These are phyloP conservation scores for Kryptolebias ocellatus DNA, from an alignment of 2,797 vertebrate species.

Conservation along the genomic window DNA sequence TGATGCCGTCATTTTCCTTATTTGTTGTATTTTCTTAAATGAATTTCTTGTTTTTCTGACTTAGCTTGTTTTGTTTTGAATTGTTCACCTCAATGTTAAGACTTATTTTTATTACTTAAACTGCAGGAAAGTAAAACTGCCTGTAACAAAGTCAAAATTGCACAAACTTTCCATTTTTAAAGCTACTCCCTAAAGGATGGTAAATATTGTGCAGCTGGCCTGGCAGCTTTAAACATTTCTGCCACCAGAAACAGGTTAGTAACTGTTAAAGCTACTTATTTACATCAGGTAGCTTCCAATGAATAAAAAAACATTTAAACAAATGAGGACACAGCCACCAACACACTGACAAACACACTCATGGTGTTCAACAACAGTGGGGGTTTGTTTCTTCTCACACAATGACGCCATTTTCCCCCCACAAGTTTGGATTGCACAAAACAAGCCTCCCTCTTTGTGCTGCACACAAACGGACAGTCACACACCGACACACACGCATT, in stretches of 20 bases:
- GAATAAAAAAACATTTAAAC: neutral
- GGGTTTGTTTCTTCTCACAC: constrained; percentile 49
- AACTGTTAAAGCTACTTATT: too few species aligned
- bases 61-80: too few species aligned
- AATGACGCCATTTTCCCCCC: constrained; percentile 55
- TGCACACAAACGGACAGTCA: constrained; percentile 2
- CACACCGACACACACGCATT: constrained; percentile 4
- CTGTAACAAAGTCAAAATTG: neutral
- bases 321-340: neutral
- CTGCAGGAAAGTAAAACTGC: too few species aligned
- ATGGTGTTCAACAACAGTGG: constrained; percentile 35
- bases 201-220: neutral
- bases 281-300: too few species aligned
- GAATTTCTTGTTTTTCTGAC: too few species aligned
- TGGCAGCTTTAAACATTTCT: too few species aligned
- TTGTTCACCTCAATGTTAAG: neutral
- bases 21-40: too few species aligned
- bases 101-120: too few species aligned
- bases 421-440: constrained; percentile 32
- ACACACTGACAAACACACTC: neutral
- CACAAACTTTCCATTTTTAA: neutral
- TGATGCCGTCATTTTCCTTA: too few species aligned
- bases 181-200: neutral
- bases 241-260: too few species aligned
- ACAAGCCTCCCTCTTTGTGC: neutral